These are phyloP conservation scores for Strigops habroptila DNA, from an alignment of 2,113 vertebrate species.

Conservation along the genomic window DNA sequence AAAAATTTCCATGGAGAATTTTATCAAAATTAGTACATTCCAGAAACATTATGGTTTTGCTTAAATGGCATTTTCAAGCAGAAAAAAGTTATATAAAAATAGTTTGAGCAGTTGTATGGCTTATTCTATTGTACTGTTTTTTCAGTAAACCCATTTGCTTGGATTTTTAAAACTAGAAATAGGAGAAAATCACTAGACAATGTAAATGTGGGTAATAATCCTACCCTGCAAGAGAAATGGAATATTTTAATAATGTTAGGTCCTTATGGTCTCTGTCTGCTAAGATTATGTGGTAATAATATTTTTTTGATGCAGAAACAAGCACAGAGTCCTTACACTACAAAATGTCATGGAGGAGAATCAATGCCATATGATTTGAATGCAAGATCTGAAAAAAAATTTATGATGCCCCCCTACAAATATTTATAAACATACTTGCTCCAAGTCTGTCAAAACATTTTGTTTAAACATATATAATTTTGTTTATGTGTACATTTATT, in stretches of 20 bases:
- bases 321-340: not conserved
- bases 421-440: not conserved
- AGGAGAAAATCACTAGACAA: conserved; percentile 21
- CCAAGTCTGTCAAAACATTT: not conserved
- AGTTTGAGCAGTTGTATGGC: not conserved
- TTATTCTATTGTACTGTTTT: not conserved
- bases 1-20: conserved; percentile 26
- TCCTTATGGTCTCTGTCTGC: conserved; percentile 13
- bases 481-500: not conserved
- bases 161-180: not conserved
- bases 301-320: conserved; percentile 21
- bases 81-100: not conserved
- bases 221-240: not conserved
- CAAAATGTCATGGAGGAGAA: not conserved
- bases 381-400: not conserved
- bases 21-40: conserved; percentile 32
- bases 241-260: conserved; percentile 43
- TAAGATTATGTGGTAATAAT: conserved; percentile 34
- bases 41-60: not conserved
- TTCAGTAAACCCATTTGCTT: not conserved
- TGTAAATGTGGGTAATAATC: conserved; percentile 9
- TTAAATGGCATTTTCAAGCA: not conserved
- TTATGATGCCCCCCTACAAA: not conserved
- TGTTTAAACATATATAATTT: not conserved
- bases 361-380: not conserved